Evolutionary conservation across 1,140 invertebrate genomes (phyloP).

Genomic region (Atta cephalotes): DNA sequence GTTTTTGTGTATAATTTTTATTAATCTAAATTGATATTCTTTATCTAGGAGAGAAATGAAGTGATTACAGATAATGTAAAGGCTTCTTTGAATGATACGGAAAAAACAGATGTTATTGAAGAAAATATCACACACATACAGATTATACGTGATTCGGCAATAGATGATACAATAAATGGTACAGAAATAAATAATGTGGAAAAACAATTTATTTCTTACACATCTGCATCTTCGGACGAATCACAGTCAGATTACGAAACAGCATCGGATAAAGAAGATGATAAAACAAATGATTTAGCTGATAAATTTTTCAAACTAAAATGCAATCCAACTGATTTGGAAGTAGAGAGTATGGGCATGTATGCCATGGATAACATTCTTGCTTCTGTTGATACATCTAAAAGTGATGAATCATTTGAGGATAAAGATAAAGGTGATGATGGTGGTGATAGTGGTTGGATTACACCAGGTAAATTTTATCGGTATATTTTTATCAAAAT

Average conservation of each 20-base stretch:
- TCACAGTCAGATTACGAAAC: slow-evolving; percentile 79
- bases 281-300: slow-evolving; percentile 74
- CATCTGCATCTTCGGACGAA: slow-evolving; percentile 57
- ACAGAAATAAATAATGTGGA: slow-evolving; percentile 53
- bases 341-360: slow-evolving; percentile 74
- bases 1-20: neutral
- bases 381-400: slow-evolving; percentile 72
- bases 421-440: slow-evolving; percentile 88
- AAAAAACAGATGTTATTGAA: slow-evolving; percentile 12
- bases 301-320: slow-evolving; percentile 82
- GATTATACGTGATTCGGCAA: neutral
- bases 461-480: slow-evolving; percentile 90
- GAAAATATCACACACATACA: neutral
- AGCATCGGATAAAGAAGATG: slow-evolving; percentile 70
- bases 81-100: neutral
- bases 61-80: neutral
- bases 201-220: slow-evolving; percentile 55
- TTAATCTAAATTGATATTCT: slow-evolving; percentile 11
- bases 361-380: slow-evolving; percentile 82
- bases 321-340: slow-evolving; percentile 78
- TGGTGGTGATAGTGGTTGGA: slow-evolving; percentile 91
- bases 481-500: slow-evolving; percentile 1
- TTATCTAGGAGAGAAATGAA: slow-evolving; percentile 17
- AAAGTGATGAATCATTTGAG: slow-evolving; percentile 87
- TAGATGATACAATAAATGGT: slow-evolving; percentile 29